Evolutionary conservation across 1,140 invertebrate species (phyloP), one percentile per base, ranked within the genome.

Genomic region (Orius insidiosus): DNA sequence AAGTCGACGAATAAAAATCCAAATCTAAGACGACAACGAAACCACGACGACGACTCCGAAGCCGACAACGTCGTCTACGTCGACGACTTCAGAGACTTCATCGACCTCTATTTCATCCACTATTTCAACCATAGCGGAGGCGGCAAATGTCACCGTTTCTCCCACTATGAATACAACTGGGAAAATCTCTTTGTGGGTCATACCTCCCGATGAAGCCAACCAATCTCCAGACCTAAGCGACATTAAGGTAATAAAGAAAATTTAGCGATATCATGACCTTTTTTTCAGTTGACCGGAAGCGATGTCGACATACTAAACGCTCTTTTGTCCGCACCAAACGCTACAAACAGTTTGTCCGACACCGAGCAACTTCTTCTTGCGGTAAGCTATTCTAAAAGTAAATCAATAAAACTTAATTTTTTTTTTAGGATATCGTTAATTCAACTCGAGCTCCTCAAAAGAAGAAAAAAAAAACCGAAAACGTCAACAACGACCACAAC

Each of bases 151-250:
- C 16, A 45, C 44, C 15, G 14, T 40, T 13, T 37, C 46, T 9
- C 41, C 41, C 8, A 7, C 18, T n/a, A 19, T 42, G 41, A 10
- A 40, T 31, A 41, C 41, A 41, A 45, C 44, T 33, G 53, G 53
- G 18, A 54, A 52, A 45, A 54, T 54, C 16, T 54, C 53, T 11
- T 40, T 54, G 15, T 54, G 53, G 53, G 53, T 54, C 13, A 48
- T 54, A 15, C 52, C 46, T 16, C 46, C 52, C 24, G 47, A 46
- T 36, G 42, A 36, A 38, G 11, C 36, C 9, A 46, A 24, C 24
- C 43, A 30, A 46, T 44, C n/a, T 40, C 43, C 24, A 46, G 14
- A 41, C 15, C 15, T 24, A 24, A 24, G 24, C 24, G 24, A 24
- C 24, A 5, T 39, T 11, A 16, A 16, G 37, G 38, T 16, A 39